Conservation (phyloP, 2,797 vertebrate genomes). For the Alcedo quadribrachys region DNA sequence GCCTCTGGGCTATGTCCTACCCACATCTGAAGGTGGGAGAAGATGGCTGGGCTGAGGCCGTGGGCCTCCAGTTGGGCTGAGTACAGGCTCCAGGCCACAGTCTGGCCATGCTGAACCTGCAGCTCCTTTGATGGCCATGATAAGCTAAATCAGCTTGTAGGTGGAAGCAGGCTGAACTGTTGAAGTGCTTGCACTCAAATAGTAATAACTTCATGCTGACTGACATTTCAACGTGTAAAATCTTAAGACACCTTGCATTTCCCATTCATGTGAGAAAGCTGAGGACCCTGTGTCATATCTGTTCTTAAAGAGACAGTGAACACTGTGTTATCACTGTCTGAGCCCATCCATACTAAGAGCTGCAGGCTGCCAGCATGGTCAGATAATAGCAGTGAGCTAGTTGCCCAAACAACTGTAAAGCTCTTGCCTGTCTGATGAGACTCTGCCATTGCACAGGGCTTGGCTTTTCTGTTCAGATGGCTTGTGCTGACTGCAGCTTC, state of each 20-base stretch:
- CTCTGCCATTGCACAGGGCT: not conserved
- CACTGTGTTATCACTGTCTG: not conserved
- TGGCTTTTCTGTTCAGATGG: not conserved
- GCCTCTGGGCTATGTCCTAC: not conserved
- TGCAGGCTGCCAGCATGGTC: not conserved
- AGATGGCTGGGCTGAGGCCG: not conserved
- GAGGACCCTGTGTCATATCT: not conserved
- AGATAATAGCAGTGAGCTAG: not conserved
- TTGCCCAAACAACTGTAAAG: not conserved
- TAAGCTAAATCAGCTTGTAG: not conserved
- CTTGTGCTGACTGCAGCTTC: not conserved
- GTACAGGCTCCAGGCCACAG: not conserved
- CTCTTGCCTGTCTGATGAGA: not conserved
- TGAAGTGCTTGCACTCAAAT: not conserved
- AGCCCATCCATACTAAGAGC: not conserved
- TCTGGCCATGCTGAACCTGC: not conserved
- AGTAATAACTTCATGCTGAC: not conserved
- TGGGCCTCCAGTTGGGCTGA: not conserved
- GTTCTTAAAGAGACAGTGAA: not conserved
- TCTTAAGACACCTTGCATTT: not conserved
- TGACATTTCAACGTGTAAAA: not conserved
- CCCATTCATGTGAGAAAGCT: not conserved
- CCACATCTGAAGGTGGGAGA: not conserved
- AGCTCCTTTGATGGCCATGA: rapidly evolving
- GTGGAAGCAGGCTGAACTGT: not conserved